Base-by-base conservation (phyloP, 2,113 vertebrate genomes). In the Campylomormyrus numenius region DNA sequence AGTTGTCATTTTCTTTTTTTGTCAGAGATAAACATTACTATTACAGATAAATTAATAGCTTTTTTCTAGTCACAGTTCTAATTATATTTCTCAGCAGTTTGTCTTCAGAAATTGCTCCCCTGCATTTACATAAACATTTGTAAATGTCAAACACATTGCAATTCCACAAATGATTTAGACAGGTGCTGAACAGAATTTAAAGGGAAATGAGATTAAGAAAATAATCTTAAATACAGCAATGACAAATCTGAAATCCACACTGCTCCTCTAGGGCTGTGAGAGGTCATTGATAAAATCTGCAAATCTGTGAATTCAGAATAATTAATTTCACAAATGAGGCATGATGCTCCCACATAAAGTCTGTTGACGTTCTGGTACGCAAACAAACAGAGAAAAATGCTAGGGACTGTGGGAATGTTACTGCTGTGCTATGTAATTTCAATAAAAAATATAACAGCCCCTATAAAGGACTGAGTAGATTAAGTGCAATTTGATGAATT, bases 111-210 rank as follows among this genome's bases (percentile, higher is more conserved):
- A 89, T 89, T 89, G 74, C 77, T 89, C 74, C 77, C 77, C 77
- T 89, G 89, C 74, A 89, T 83, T 83, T 89, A 74, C 88, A 89
- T 89, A 89, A 89, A 89, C 88, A 89, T 83, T 89, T 85, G 89
- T 53, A 85, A 89, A 89, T 89, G 89, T 85, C 89, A 89, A 89
- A 89, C 89, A 89, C 58, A 66, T 70, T 87, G 53, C n/a, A 50
- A 84, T 53, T 58, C 87, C 87, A 88, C 87, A 88, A 66, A 62
- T 58, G 87, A 88, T 66, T 66, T 88, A 66, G 87, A 88, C 52
- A 62, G 87, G 52, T 88, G 87, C 53, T 88, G 87, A 66, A 53
- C 53, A 88, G 87, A 88, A 66, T 66, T 88, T 62, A 42, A 66
- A 66, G 87, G 56, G 87, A 66, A 45, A 42, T 19, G 31, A 62